A percentile compares a stretch with the other conserved stretches of the same genome.
Evolutionary conservation across 1,140 invertebrate genomes (phyloP).

Genomic region (Elysia chlorotica): DNA sequence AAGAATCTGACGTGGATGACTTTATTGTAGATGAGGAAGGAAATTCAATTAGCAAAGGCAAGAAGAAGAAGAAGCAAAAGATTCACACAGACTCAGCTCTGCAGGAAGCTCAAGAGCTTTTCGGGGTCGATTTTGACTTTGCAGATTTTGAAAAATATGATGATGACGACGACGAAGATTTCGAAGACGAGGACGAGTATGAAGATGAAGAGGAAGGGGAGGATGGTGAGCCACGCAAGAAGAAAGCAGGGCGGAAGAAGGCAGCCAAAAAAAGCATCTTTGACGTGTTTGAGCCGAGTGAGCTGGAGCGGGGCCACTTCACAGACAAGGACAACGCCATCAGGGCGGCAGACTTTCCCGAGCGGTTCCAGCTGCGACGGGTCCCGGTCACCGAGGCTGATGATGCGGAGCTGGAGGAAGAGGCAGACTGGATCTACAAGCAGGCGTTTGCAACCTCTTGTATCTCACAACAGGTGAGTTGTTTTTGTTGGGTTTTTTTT

Average conservation of each 20-base stretch:
- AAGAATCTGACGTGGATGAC: constrained; percentile 78
- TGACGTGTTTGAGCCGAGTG: constrained; percentile 91
- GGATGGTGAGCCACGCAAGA: constrained; percentile 61
- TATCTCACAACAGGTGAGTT: constrained; percentile 79
- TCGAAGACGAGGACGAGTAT: constrained; percentile 62
- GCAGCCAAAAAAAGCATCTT: constrained; percentile 82
- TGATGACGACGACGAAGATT: constrained; percentile 80
- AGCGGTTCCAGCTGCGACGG: constrained; percentile 75
- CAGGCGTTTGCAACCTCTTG: constrained; percentile 86
- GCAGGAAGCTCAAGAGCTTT: constrained; percentile 99
- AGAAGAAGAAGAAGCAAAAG: constrained; percentile 75
- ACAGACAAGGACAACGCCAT: constrained; percentile 93
- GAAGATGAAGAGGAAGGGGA: constrained; percentile 64
- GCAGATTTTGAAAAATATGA: constrained; percentile 92
- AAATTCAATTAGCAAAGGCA: constrained; percentile 84
- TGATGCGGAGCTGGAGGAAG: constrained; percentile 83
- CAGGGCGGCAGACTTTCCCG: constrained; percentile 63
- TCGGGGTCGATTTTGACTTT: constrained; percentile 97
- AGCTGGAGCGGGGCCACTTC: constrained; percentile 94
- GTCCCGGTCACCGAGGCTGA: constrained; percentile 80
- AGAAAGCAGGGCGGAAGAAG: constrained; percentile 80
- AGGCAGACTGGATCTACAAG: constrained; percentile 97
- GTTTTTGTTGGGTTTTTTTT: too few species aligned
- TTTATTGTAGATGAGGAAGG: constrained; percentile 98
- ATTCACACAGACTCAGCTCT: constrained; percentile 87